Conservation (phyloP, 2,888 invertebrate species). For the Heliconius cydno region DNA sequence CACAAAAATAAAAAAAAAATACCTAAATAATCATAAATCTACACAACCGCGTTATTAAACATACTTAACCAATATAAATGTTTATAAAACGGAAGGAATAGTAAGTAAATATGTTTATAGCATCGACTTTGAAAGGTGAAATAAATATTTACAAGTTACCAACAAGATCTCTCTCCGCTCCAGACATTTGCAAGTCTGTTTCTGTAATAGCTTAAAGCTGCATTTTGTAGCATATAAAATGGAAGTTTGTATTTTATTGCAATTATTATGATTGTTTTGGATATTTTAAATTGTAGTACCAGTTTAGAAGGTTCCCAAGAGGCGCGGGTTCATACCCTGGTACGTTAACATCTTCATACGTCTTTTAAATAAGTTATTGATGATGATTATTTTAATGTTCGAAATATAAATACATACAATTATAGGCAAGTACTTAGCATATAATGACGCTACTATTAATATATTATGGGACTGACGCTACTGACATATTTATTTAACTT, state of each 20-base stretch:
- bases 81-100: background rate
- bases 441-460: background rate
- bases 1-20: too few relatives aligned
- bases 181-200: conserved; percentile 19
- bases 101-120: conserved; percentile 14
- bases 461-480: too few relatives aligned
- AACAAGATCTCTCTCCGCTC: conserved; percentile 15
- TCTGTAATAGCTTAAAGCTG: conserved; percentile 16
- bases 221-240: conserved; percentile 1
- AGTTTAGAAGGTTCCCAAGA: too few relatives aligned
- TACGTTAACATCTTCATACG: too few relatives aligned
- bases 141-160: conserved; percentile 28
- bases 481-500: too few relatives aligned
- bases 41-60: background rate
- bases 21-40: background rate
- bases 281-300: too few relatives aligned
- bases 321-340: too few relatives aligned
- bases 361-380: too few relatives aligned
- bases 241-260: background rate
- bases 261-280: background rate
- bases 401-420: background rate
- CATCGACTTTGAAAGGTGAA: background rate
- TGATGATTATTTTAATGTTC: too few relatives aligned
- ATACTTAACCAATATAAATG: background rate
- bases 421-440: background rate